Conservation (phyloP, 2,888 invertebrate genomes). For the Eubasilissa splendida region DNA sequence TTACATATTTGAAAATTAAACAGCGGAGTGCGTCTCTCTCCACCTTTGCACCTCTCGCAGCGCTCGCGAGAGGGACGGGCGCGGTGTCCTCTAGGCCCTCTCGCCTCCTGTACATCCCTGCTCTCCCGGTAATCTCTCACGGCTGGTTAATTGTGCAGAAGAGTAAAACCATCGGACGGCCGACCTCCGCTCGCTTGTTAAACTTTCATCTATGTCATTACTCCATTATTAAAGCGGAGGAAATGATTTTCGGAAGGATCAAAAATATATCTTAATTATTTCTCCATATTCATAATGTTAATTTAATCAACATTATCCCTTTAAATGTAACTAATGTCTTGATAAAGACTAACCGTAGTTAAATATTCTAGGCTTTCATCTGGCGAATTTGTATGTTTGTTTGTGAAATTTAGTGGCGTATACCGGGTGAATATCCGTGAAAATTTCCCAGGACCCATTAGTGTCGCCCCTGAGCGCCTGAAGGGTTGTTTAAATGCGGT, state of each 20-base stretch:
- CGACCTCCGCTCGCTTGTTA: conserved; percentile 37
- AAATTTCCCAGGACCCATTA: conserved; percentile 5
- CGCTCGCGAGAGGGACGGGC: conserved; percentile 10
- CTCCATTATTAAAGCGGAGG: conserved; percentile 21
- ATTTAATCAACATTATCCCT: not conserved
- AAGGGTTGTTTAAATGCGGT: conserved; percentile 4
- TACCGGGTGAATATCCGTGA: not conserved
- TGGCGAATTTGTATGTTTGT: too few species aligned
- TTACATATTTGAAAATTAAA: conserved; percentile 50
- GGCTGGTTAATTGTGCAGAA: conserved; percentile 53
- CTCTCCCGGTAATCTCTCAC: conserved; percentile 51
- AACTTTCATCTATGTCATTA: conserved; percentile 42
- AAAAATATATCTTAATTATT: conserved; percentile 22
- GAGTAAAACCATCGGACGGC: conserved; percentile 23
- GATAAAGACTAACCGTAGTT: too few species aligned
- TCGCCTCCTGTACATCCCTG: conserved; percentile 35
- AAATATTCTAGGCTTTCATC: too few species aligned
- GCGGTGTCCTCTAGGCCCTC: not conserved
- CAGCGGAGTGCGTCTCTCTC: conserved; percentile 33
- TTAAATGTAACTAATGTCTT: too few species aligned
- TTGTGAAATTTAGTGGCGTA: too few species aligned
- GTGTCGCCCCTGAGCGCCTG: not conserved
- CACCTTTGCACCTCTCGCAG: conserved; percentile 1
- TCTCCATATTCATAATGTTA: conserved; percentile 18
- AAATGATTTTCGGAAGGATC: not conserved